Evolutionary conservation across 2,888 invertebrate species (phyloP).

Genomic region (Volucella bombylans): DNA sequence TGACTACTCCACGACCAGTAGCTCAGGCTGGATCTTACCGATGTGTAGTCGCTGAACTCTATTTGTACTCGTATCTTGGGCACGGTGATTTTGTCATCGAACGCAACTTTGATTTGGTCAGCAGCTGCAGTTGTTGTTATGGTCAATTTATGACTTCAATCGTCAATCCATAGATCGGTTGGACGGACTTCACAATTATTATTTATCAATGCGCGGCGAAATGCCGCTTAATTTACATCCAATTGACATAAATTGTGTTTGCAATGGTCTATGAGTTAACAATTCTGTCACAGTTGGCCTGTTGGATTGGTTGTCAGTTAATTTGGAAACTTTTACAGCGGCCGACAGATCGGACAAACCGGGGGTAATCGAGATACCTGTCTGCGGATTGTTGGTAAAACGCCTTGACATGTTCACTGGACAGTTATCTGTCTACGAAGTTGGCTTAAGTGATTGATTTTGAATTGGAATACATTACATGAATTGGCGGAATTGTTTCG

Average conservation of each 20-base stretch:
- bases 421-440: background rate
- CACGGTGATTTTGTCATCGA: slow-evolving; percentile 9
- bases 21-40: background rate
- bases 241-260: slow-evolving; percentile 57
- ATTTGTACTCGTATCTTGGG: background rate
- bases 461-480: background rate
- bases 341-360: background rate
- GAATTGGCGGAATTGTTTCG: background rate
- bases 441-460: slow-evolving; percentile 23
- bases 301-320: slow-evolving; percentile 32
- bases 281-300: slow-evolving; percentile 12
- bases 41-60: background rate
- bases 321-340: slow-evolving; percentile 13
- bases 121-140: slow-evolving; percentile 25
- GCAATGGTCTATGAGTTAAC: slow-evolving; percentile 27
- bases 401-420: slow-evolving; percentile 30
- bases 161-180: background rate
- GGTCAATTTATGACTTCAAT: slow-evolving; percentile 32
- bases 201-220: slow-evolving; percentile 47
- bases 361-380: background rate
- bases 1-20: slow-evolving; percentile 5
- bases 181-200: slow-evolving; percentile 20
- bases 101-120: background rate
- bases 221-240: slow-evolving; percentile 55
- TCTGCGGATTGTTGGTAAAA: background rate